Base-by-base conservation (phyloP, 2,113 vertebrate genomes). In the Apus apus region DNA sequence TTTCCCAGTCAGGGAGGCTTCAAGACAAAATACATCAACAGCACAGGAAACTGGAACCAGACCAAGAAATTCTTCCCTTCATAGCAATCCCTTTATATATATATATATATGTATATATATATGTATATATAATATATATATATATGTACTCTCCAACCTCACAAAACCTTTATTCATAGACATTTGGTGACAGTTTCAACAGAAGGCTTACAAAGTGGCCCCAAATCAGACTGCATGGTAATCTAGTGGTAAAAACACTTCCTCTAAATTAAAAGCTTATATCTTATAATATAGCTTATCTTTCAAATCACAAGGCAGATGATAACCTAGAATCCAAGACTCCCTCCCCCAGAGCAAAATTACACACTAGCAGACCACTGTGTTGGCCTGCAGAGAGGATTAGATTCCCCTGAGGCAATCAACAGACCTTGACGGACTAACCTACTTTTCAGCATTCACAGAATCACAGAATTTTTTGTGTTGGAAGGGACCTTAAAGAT, bases 151-250 rank as follows among this genome's bases (percentile, higher is more conserved):
- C 25, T 53, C 23, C 45, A 65, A 34, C 7, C 40, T 73, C 85
- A 57, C 22, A 66, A 84, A 88, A 91, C 23, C 13, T 45, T 86
- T 74, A 40, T 53, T 66, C 43, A 16, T 13, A 73, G 36, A 53
- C n/a, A 65, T 61, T 51, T 0, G 0, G 32, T 48, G 58, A 17
- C 57, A 46, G 34, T 65, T 92, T 50, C 60, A 91, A 20, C 50
- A 70, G 40, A 91, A 81, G 61, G 40, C 36, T 81, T 84, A 51
- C 40, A 85, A 12, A 58, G 30, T 9, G 13, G 32, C 15, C 13
- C 13, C 2, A 1, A 20, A 62, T 58, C 14, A 70, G 77, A 57
- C 0, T 2, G 1, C 4, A 0, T 20, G 14, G 19, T 53, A 57
- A 64, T 38, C 32, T 32, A 79, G 22, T 18, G n/a, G 43, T 26